Evolutionary conservation across 2,888 invertebrate genomes (phyloP), one percentile per base, ranked within the genome.

Genomic region (Drosophila nr. perissopoda): DNA sequence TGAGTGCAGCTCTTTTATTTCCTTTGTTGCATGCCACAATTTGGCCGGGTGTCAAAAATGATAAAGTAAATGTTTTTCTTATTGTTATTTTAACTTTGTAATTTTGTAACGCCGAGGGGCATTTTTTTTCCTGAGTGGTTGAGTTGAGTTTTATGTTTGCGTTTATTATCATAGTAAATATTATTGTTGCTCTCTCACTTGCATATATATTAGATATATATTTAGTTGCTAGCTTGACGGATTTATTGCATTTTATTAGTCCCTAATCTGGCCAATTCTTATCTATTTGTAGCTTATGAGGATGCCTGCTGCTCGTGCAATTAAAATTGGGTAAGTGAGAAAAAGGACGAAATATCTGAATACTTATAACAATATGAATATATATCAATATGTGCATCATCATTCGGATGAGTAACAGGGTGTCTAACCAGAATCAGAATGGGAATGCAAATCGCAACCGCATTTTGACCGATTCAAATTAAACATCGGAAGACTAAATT

Each of bases 41-140:
- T 66, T 65, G 29, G 56, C 48, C 38, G 58, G 74, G 79, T 82
- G 90, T 78, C 76, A 74, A 89, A 90, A 85, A 84, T 80, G 72
- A 75, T 82, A 71, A 79, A 89, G 89, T 76, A 88, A 87, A 90
- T 88, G 87, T 90, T 87, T 83, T 88, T 79, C 79, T 81, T 88
- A 82, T 87, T 90, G 89, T 89, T 87, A 79, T 90, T 72, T 90
- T 87, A 89, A 81, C 87, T 86, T 87, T 86, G 76, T 87, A 83
- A 81, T 83, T 79, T 79, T 61, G 46, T 77, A 72, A 75, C 73
- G 73, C 85, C 74, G 56, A 16, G 4, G 46, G 46, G 25, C 46
- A 46, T 25, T 25, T 46, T 46, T 46, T 46, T 46, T 7, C 4
- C 4, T 4, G 21, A 46, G 42, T 42, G 42, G 13, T 21, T 21